Percentiles rank a stretch among this genome's conserved stretches.
These are phyloP conservation scores for Melanotaenia duboulayi DNA, from an alignment of 2,113 vertebrate species.

Conservation along the genomic window DNA sequence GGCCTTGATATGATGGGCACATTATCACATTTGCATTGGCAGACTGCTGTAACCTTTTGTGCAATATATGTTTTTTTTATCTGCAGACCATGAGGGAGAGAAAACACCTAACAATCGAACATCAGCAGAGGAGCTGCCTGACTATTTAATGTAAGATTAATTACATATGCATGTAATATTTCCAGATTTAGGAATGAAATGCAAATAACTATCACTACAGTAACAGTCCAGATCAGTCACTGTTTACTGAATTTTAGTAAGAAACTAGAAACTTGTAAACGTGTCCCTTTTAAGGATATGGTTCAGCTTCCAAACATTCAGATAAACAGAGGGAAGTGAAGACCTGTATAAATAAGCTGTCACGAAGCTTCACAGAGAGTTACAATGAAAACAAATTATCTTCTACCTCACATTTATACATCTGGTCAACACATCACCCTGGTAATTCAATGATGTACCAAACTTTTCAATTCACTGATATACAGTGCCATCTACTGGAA, in stretches of 20 bases:
- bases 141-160: conserved; percentile 87
- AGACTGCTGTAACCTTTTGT: conserved; percentile 54
- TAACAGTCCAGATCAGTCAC: background rate
- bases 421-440: conserved; percentile 65
- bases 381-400: conserved; percentile 51
- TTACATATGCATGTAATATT: conserved; percentile 3
- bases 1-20: conserved; percentile 46
- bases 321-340: conserved; percentile 40
- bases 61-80: conserved; percentile 41
- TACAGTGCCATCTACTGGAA: conserved; percentile 71
- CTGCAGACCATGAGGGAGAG: conserved; percentile 67
- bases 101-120: conserved; percentile 68
- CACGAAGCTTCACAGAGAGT: conserved; percentile 43
- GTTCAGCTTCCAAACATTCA: conserved; percentile 43
- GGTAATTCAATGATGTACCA: conserved; percentile 35
- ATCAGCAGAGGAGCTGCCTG: conserved; percentile 78
- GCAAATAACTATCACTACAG: background rate
- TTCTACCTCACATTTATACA: conserved; percentile 61
- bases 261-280: conserved; percentile 5
- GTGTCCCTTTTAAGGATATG: conserved; percentile 3
- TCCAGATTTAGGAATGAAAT: conserved; percentile 5
- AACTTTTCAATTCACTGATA: background rate
- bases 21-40: conserved; percentile 69
- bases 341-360: conserved; percentile 46
- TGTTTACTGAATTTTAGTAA: conserved; percentile 25